A percentile compares a stretch with the other conserved stretches of the same genome.
Evolutionary conservation across 2,888 invertebrate genomes (phyloP).

Genomic region (Zaprionus obscuricornis): DNA sequence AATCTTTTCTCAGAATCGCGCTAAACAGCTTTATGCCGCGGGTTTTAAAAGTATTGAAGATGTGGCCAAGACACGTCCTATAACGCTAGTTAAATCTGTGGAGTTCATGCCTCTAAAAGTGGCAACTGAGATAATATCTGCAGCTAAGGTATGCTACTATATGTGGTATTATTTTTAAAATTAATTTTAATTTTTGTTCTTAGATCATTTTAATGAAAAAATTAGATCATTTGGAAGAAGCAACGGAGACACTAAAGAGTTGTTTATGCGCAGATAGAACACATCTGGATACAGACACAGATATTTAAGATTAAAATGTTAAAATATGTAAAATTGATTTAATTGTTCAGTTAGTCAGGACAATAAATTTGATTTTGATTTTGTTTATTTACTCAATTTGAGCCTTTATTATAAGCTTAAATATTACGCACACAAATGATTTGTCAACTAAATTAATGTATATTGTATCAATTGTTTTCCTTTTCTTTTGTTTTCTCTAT

Average conservation of each 20-base stretch:
- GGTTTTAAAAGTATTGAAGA: conserved; percentile 91
- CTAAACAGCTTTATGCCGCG: conserved; percentile 91
- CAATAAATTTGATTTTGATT: conserved; percentile 32
- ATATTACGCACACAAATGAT: conserved; percentile 48
- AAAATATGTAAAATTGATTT: conserved; percentile 15
- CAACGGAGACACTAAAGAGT: conserved; percentile 87
- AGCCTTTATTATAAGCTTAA: conserved; percentile 58
- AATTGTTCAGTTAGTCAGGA: too few relatives aligned
- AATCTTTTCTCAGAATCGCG: conserved; percentile 86
- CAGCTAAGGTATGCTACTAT: conserved; percentile 87
- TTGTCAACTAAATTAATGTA: conserved; percentile 46
- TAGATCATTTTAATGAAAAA: conserved; percentile 92
- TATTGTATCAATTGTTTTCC: conserved; percentile 18
- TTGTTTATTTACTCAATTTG: conserved; percentile 59
- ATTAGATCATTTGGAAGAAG: conserved; percentile 93
- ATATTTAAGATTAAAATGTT: not conserved
- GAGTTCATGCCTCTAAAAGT: conserved; percentile 89
- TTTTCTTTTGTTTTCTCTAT: conserved; percentile 18
- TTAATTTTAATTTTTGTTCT: conserved; percentile 35
- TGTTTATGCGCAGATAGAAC: conserved; percentile 62
- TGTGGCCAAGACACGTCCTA: conserved; percentile 89
- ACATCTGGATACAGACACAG: not conserved
- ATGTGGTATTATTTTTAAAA: not conserved
- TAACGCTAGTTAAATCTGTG: conserved; percentile 86
- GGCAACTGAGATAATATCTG: conserved; percentile 92